These are phyloP conservation scores for Chelonoidis abingdonii DNA, from an alignment of 2,113 vertebrate species.

Conservation along the genomic window DNA sequence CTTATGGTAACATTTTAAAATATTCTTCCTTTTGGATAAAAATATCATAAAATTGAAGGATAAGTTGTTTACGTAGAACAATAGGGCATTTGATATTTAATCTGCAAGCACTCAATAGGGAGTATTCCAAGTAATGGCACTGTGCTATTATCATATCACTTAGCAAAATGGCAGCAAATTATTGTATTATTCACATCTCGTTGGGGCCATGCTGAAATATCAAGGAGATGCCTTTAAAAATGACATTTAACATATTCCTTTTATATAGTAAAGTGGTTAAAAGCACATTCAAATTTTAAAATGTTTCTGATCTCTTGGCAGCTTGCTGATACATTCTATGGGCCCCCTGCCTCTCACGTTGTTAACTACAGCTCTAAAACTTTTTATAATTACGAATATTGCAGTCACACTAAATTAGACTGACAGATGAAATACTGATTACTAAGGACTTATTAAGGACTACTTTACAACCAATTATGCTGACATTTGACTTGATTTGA, in stretches of 20 bases:
- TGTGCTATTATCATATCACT: constrained; percentile 75
- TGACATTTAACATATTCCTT: constrained; percentile 73
- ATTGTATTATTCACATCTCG: constrained; percentile 77
- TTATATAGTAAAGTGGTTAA: constrained; percentile 72
- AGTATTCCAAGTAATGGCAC: constrained; percentile 74
- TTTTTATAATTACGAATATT: constrained; percentile 76
- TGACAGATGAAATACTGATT: constrained; percentile 80
- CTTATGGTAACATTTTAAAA: constrained; percentile 53
- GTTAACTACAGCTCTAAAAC: constrained; percentile 75
- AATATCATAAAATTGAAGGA: constrained; percentile 76
- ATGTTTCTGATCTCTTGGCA: constrained; percentile 74
- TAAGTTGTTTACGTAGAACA: constrained; percentile 77
- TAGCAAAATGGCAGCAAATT: constrained; percentile 75
- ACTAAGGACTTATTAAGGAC: constrained; percentile 79
- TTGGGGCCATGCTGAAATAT: constrained; percentile 67
- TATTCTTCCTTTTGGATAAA: constrained; percentile 71
- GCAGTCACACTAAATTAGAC: constrained; percentile 78
- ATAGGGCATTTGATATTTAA: constrained; percentile 74
- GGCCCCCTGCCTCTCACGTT: constrained; percentile 69
- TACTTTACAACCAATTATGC: constrained; percentile 80
- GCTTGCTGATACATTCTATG: constrained; percentile 62
- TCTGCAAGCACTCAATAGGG: constrained; percentile 73
- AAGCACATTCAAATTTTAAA: constrained; percentile 74
- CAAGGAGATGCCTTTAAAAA: constrained; percentile 69
- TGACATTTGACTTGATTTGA: constrained; percentile 81